Percentiles rank a stretch among this genome's conserved stretches.
Conservation (phyloP, 2,797 vertebrate species). For the Labeo calbasu region DNA sequence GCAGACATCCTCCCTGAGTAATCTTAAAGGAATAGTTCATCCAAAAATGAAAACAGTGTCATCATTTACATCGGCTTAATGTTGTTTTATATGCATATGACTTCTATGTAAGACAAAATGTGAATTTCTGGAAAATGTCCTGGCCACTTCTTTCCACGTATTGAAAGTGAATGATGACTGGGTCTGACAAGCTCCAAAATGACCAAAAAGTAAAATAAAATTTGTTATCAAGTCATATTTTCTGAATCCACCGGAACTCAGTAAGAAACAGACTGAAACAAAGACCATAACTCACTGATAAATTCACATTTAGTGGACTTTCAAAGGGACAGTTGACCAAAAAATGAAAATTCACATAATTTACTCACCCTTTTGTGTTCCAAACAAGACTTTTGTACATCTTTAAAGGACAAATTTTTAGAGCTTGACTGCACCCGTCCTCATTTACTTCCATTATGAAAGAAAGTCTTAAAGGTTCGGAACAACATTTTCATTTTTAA, state of each 20-base stretch:
- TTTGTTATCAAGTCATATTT: not conserved
- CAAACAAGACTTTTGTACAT: no score
- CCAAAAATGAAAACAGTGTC: not conserved
- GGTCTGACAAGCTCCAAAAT: not conserved
- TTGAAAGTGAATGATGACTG: not conserved
- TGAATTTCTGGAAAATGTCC: not conserved
- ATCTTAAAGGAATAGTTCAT: not conserved
- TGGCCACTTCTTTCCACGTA: not conserved
- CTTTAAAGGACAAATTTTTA: no score
- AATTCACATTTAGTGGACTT: not conserved
- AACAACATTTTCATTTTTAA: not conserved
- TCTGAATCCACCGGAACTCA: not conserved
- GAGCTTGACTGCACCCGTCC: not conserved
- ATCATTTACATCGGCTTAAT: not conserved
- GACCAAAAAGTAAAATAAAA: not conserved
- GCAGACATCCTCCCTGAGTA: slow-evolving; percentile 7
- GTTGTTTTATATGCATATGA: not conserved
- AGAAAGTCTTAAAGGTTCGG: not conserved
- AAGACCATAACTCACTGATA: not conserved
- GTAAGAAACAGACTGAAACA: not conserved
- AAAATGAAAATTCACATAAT: not conserved
- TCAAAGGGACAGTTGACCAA: not conserved
- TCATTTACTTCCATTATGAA: not conserved
- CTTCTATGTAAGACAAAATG: not conserved
- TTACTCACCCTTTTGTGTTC: not conserved